Evolutionary conservation across 2,797 vertebrate species (phyloP), one percentile per base, ranked within the genome.

Genomic region (Lithobates sylvaticus): DNA sequence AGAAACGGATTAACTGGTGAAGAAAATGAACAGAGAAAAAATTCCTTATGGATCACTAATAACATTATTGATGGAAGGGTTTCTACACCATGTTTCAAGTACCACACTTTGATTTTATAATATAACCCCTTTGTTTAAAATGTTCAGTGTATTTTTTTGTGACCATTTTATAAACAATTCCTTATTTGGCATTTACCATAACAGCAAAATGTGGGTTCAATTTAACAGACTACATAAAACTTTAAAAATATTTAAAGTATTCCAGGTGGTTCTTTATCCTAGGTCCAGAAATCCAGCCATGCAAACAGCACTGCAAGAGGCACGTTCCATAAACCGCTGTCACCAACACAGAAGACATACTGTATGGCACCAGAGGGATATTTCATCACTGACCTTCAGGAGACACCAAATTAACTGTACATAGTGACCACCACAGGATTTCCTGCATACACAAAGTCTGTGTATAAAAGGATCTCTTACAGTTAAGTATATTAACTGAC

Each of bases 321-420:
- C 65, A 26, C 10, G 10, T 29, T 74, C 42, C 72, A 47, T 50
- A 74, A 10, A 47, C 61, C n/a, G 16, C 6, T 61, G 36, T 78
- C 21, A 65, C 54, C 54, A 39, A 64, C 36, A 78, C 58, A 65
- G 44, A 26, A 78, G 12, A 67, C 21, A 58, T 32, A 26, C 42
- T 8, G 42, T 47, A 47, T 74, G 42, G 73, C 74, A 32, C 74
- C 44, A 78, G 34, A 78, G 61, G 34, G 27, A 50, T 72, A 72
- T 72, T 72, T 42, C 39, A 72, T 72, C 36, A 36, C 15, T 39
- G 68, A 70, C 27, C 26, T 36, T 70, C 2, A 16, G 32, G 18
- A 6, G 15, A 70, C 15, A 34, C 68, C 13, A 71, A 36, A 42
- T 23, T 1, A 8, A 23, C 21, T 16, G 16, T 21, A 71, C 26